Conservation (phyloP, 2,113 vertebrate genomes). For the Phylloscopus trochilus region DNA sequence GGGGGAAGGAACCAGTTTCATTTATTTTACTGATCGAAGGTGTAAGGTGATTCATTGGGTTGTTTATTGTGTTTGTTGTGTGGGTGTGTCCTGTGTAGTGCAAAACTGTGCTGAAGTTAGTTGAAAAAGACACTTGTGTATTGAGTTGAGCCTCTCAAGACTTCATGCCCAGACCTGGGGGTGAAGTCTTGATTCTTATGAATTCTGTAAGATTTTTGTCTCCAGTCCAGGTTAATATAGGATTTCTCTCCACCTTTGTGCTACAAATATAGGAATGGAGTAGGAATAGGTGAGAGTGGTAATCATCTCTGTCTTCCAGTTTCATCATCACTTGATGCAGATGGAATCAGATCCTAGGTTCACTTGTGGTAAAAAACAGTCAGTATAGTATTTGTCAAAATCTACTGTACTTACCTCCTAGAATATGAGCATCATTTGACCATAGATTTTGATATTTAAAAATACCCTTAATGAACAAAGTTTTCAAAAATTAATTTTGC, state of each 20-base stretch:
- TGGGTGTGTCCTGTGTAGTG: neutral
- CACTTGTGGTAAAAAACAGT: neutral
- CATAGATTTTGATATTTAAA: neutral
- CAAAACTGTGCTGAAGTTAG: neutral
- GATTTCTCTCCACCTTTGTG: neutral
- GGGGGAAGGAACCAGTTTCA: neutral
- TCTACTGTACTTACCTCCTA: neutral
- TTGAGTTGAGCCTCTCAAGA: neutral
- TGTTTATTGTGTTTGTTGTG: neutral
- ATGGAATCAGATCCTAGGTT: neutral
- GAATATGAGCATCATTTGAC: neutral
- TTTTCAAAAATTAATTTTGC: neutral
- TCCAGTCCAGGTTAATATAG: neutral
- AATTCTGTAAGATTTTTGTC: neutral
- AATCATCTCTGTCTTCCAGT: neutral
- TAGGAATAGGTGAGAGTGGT: neutral
- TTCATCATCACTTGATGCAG: neutral
- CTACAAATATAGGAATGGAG: fast-evolving
- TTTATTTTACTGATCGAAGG: neutral
- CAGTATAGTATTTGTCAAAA: neutral
- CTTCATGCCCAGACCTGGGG: fast-evolving
- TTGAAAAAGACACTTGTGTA: neutral
- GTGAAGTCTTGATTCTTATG: neutral
- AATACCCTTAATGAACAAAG: neutral
- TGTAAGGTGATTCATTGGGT: neutral